Evolutionary conservation across 2,888 invertebrate species (phyloP).

Genomic region (Tetanocera ferruginea): DNA sequence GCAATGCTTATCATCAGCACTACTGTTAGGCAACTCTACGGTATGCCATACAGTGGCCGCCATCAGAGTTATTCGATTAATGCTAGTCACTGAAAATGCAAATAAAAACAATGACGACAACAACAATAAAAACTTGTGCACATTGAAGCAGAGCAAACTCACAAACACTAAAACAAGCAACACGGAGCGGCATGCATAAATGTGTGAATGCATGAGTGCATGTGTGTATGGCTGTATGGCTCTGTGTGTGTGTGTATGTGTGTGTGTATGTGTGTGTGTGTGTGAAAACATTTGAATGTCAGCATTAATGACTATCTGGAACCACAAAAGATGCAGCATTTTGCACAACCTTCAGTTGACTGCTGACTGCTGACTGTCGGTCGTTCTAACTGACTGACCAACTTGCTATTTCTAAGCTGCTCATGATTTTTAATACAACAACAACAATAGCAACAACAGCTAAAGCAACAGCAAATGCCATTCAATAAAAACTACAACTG

Average conservation of each 20-base stretch:
- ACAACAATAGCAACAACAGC: neutral
- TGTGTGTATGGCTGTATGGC: neutral
- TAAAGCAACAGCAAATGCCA: neutral
- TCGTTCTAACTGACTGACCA: neutral
- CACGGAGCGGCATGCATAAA: neutral
- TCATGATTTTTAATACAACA: neutral
- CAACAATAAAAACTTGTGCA: constrained; percentile 14
- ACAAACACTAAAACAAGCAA: constrained; percentile 16
- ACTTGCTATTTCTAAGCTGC: neutral
- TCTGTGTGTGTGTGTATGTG: neutral
- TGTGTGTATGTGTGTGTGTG: neutral
- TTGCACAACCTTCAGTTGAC: neutral
- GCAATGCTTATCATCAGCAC: neutral
- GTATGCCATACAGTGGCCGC: constrained; percentile 13
- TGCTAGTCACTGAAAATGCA: constrained; percentile 8
- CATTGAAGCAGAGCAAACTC: neutral
- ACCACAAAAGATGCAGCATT: neutral
- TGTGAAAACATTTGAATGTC: neutral
- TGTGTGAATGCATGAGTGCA: neutral
- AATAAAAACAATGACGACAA: constrained; percentile 41
- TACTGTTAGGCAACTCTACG: neutral
- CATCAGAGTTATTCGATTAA: constrained; percentile 47
- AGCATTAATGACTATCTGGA: neutral
- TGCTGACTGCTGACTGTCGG: neutral
- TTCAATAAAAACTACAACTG: neutral